A percentile compares a stretch with the other conserved stretches of the same genome.
These are phyloP conservation scores for Denticeps clupeoides DNA, from an alignment of 2,797 vertebrate species.

Conservation along the genomic window DNA sequence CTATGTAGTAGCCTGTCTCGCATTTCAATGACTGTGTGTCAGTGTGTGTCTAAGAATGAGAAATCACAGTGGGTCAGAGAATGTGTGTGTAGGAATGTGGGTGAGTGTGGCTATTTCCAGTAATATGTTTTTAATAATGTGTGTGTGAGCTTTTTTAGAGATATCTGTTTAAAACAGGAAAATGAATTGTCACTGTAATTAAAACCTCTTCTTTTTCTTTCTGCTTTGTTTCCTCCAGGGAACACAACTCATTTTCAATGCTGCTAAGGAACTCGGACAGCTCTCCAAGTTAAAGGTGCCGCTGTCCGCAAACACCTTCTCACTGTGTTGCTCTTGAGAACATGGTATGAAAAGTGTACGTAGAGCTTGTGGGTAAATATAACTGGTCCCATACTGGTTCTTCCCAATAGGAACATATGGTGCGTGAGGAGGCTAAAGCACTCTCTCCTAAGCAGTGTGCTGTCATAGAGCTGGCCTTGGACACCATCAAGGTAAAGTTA, in stretches of 20 bases:
- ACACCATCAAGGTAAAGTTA: constrained; percentile 88
- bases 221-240: constrained; percentile 56
- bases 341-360: background rate
- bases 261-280: constrained; percentile 94
- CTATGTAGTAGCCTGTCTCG: constrained; percentile 21
- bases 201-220: constrained; percentile 22
- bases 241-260: constrained; percentile 96
- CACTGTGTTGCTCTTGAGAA: background rate
- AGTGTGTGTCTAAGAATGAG: background rate
- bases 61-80: constrained; percentile 8
- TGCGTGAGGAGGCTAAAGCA: constrained; percentile 91
- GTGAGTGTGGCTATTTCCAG: too few species aligned
- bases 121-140: constrained; percentile 13
- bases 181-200: too few species aligned
- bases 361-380: constrained; percentile 1
- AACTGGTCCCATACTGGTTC: background rate
- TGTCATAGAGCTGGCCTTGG: constrained; percentile 88
- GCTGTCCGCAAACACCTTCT: background rate
- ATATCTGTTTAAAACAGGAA: too few species aligned
- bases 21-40: constrained; percentile 15
- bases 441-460: constrained; percentile 95
- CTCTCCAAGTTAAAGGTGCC: constrained; percentile 95
- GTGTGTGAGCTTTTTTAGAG: constrained; percentile 26
- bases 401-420: constrained; percentile 84
- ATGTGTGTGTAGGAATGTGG: constrained; percentile 2